Conservation (phyloP, 2,797 vertebrate species). For the Cirrhinus mrigala region DNA sequence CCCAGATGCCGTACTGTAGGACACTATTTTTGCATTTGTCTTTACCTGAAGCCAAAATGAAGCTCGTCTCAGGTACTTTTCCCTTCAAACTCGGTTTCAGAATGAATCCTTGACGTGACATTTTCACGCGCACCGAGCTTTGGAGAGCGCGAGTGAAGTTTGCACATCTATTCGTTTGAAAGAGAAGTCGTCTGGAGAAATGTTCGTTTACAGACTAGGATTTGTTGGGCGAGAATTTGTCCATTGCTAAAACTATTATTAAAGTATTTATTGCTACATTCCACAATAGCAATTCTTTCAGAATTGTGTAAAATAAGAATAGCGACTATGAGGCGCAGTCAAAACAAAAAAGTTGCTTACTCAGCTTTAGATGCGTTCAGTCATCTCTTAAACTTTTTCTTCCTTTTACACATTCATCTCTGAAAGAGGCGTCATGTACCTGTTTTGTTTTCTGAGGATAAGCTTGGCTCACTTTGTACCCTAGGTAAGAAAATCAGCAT, state of each 20-base stretch:
- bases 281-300: not conserved
- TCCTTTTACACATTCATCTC: not conserved
- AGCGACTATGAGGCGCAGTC: not conserved
- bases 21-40: not conserved
- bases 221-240: not conserved
- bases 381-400: no score
- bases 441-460: not conserved
- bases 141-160: not conserved
- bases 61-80: not conserved
- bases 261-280: not conserved
- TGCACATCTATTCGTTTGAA: constrained; percentile 1
- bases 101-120: not conserved
- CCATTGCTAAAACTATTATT: not conserved
- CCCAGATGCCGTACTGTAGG: not conserved
- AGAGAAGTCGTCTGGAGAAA: not conserved
- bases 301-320: not conserved
- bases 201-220: not conserved
- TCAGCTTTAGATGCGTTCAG: not conserved
- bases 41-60: not conserved
- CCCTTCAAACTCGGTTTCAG: not conserved
- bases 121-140: constrained; percentile 15
- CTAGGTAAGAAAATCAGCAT: not conserved
- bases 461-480: not conserved
- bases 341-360: not conserved
- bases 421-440: not conserved